These are phyloP conservation scores for Artibeus lituratus DNA, from an alignment of 2,797 vertebrate species.

Conservation along the genomic window DNA sequence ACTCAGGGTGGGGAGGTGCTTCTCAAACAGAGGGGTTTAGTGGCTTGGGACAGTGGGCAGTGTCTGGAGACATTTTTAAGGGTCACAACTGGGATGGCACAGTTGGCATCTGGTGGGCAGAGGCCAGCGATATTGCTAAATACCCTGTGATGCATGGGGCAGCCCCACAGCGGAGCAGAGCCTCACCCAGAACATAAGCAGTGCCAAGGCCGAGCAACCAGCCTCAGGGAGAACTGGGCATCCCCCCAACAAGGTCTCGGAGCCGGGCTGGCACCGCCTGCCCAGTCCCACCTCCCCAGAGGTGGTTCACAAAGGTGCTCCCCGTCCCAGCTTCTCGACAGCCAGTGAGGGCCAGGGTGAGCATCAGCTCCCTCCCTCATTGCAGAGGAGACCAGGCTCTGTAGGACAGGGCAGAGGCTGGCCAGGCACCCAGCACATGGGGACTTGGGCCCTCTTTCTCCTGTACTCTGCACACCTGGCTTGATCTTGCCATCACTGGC, in stretches of 20 bases:
- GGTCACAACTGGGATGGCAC: not conserved
- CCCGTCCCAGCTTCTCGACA: not conserved
- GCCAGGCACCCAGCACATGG: not conserved
- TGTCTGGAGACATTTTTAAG: not conserved
- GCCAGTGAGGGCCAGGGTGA: not conserved
- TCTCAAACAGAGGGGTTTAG: not conserved
- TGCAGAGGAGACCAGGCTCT: not conserved
- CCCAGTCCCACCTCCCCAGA: not conserved
- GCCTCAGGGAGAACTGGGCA: not conserved
- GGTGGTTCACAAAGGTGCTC: not conserved
- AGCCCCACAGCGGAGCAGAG: too few relatives aligned
- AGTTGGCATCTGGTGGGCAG: not conserved
- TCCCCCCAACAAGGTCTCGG: not conserved
- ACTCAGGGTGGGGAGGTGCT: too few relatives aligned
- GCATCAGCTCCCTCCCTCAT: too few relatives aligned
- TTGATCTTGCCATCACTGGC: not conserved
- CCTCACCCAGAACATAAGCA: not conserved
- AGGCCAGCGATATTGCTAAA: not conserved
- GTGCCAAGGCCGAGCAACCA: not conserved
- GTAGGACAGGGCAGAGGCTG: not conserved
- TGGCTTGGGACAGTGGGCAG: not conserved
- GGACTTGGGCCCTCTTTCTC: not conserved
- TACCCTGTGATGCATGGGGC: rapidly evolving
- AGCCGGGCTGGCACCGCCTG: not conserved
- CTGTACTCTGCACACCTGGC: not conserved